Percentiles rank a stretch among this genome's conserved stretches.
phyloP scores from a whole-genome alignment of 2,888 invertebrate genomes.

The Mesorhabditis spiculigera region DNA sequence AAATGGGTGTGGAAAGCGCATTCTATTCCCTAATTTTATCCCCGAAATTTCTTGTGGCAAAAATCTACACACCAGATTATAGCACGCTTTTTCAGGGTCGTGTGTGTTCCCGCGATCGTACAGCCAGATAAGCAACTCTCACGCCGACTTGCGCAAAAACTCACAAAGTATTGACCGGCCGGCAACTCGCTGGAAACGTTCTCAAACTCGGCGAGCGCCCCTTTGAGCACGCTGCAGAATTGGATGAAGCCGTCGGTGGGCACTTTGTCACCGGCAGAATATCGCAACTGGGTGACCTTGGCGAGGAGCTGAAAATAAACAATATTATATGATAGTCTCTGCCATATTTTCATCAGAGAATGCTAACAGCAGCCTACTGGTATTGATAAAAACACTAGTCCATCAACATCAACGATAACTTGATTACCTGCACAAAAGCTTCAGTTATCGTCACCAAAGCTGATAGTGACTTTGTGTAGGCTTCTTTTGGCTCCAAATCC shows the following conservation, averaged over 20 bases:
- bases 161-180: background rate
- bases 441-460: background rate
- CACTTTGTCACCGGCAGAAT: background rate
- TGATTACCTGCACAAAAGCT: constrained; percentile 1
- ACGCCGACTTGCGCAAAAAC: too few relatives aligned
- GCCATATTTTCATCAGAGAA: too few relatives aligned
- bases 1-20: too few relatives aligned
- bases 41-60: too few relatives aligned
- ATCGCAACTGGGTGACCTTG: background rate
- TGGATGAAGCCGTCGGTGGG: background rate
- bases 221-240: background rate
- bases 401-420: too few relatives aligned
- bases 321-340: background rate
- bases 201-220: background rate
- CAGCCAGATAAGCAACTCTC: too few relatives aligned
- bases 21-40: too few relatives aligned
- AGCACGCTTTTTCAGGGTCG: too few relatives aligned
- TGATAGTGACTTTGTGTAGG: background rate
- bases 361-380: too few relatives aligned
- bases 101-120: too few relatives aligned
- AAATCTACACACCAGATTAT: too few relatives aligned
- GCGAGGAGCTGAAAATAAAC: background rate
- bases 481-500: background rate
- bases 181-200: background rate
- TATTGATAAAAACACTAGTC: too few relatives aligned